Evolutionary conservation across 2,113 vertebrate genomes (phyloP).

Genomic region (Mola mola): DNA sequence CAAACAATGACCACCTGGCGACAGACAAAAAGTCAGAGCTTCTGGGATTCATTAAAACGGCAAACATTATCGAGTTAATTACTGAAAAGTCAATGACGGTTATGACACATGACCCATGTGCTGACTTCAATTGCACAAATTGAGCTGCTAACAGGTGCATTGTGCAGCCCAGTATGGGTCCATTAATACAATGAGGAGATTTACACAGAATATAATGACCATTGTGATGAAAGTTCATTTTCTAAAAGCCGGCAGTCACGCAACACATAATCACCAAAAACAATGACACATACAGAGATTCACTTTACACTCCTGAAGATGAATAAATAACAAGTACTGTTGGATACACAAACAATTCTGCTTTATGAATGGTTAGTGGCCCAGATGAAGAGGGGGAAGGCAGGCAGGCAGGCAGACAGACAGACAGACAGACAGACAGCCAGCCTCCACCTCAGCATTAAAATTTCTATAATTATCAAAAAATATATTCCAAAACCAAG

Average conservation of each 20-base stretch:
- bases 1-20: slow-evolving; percentile 36
- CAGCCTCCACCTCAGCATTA: slow-evolving; percentile 24
- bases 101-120: slow-evolving; percentile 39
- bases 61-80: not conserved
- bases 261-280: slow-evolving; percentile 17
- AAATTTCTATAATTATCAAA: slow-evolving; percentile 18
- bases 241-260: slow-evolving; percentile 9
- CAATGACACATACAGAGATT: slow-evolving; percentile 11
- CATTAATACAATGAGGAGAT: slow-evolving; percentile 54
- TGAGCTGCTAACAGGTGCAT: slow-evolving; percentile 37
- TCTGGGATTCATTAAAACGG: slow-evolving; percentile 29
- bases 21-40: slow-evolving; percentile 36
- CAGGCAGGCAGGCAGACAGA: slow-evolving; percentile 6
- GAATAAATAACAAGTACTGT: slow-evolving; percentile 7
- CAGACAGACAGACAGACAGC: slow-evolving; percentile 19
- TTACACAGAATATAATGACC: slow-evolving; percentile 25
- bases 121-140: slow-evolving; percentile 48
- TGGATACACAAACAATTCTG: slow-evolving; percentile 18
- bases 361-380: slow-evolving; percentile 56
- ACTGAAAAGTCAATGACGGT: slow-evolving; percentile 34
- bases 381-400: slow-evolving; percentile 16
- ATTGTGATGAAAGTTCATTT: not conserved
- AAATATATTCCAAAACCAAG: too few species aligned
- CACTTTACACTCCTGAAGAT: slow-evolving; percentile 26
- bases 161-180: slow-evolving; percentile 8